phyloP scores from a whole-genome alignment of 1,140 invertebrate genomes.

The Triops cancriformis region DNA sequence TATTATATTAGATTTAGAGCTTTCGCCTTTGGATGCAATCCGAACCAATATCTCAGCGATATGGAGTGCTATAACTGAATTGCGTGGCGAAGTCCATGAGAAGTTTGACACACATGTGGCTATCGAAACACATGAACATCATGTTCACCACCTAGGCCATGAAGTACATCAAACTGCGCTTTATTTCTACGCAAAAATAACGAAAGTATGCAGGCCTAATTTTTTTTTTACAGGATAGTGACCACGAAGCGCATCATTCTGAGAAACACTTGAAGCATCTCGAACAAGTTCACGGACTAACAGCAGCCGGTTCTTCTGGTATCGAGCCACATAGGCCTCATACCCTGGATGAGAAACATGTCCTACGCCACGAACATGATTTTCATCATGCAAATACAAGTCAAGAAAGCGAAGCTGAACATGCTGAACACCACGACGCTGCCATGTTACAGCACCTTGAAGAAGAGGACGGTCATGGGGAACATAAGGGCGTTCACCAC shows the following conservation, averaged over 20 bases:
- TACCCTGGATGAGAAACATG: conserved; percentile 22
- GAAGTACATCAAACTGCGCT: neutral
- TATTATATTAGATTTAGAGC: neutral
- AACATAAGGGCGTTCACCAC: conserved; percentile 26
- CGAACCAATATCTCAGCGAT: conserved; percentile 2
- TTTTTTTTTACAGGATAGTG: conserved; percentile 11
- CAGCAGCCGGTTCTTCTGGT: conserved; percentile 17
- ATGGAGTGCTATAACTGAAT: conserved; percentile 17
- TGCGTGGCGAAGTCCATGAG: conserved; percentile 18
- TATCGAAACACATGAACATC: conserved; percentile 25
- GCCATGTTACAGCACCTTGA: conserved; percentile 22
- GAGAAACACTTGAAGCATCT: conserved; percentile 23
- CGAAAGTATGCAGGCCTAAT: neutral
- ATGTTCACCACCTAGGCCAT: conserved; percentile 25
- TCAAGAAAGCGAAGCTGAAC: conserved; percentile 21
- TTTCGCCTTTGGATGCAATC: conserved; percentile 9
- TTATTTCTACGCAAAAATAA: no score
- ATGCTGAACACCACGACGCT: conserved; percentile 23
- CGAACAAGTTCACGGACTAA: conserved; percentile 24
- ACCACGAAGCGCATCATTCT: conserved; percentile 23
- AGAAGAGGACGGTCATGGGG: conserved; percentile 22
- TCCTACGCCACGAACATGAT: conserved; percentile 26
- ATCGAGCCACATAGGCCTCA: conserved; percentile 24
- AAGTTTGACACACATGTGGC: conserved; percentile 22
- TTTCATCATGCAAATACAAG: conserved; percentile 24